A percentile compares a stretch with the other conserved stretches of the same genome.
Evolutionary conservation across 2,113 vertebrate species (phyloP).

Genomic region (Melierax canorus): DNA sequence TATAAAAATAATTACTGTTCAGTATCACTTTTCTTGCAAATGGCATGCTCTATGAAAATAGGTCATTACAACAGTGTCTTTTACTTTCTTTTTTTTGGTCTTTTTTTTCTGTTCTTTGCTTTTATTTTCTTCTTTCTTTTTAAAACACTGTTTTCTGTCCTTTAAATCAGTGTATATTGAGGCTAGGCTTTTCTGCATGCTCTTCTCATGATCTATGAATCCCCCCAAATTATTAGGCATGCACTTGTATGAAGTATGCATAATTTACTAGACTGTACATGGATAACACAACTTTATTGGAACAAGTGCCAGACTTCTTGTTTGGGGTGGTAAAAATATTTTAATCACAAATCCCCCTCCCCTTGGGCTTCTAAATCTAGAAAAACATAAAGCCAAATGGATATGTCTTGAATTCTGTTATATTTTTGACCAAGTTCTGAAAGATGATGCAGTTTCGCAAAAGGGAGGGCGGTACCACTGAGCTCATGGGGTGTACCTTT

Average conservation of each 20-base stretch:
- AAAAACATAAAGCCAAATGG: not conserved
- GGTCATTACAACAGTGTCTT: not conserved
- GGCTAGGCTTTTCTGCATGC: not conserved
- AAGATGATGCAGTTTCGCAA: not conserved
- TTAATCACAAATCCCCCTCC: not conserved
- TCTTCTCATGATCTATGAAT: not conserved
- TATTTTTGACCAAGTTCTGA: not conserved
- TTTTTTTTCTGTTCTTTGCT: accelerated
- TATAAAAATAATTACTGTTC: not conserved
- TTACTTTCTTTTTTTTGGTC: not conserved
- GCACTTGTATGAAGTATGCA: not conserved
- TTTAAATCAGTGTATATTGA: not conserved
- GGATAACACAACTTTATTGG: not conserved
- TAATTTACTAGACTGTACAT: not conserved
- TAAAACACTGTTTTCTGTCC: not conserved
- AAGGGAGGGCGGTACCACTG: not conserved
- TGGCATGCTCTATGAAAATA: not conserved
- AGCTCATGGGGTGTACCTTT: not conserved
- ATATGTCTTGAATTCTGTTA: not conserved
- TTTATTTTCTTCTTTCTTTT: not conserved
- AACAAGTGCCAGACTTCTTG: not conserved
- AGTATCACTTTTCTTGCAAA: not conserved
- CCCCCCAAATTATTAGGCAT: not conserved
- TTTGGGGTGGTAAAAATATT: not conserved
- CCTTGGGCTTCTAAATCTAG: not conserved